A percentile compares a stretch with the other conserved stretches of the same genome.
These are phyloP conservation scores for Aradophagus sp. DNA, from an alignment of 1,140 invertebrate genomes.

Conservation along the genomic window DNA sequence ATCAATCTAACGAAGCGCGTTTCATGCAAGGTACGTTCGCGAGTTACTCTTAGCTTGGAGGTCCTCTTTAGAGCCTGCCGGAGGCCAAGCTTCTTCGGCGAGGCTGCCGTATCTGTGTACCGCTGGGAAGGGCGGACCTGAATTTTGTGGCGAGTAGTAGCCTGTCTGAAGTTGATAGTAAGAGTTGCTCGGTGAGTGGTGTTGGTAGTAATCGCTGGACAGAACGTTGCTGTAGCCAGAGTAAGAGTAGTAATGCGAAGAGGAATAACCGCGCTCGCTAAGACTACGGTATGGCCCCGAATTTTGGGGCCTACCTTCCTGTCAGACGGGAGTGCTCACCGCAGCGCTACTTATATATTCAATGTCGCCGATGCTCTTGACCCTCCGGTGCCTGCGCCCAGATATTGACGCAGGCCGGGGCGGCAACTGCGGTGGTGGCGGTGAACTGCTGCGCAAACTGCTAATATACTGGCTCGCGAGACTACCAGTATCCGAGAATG, in stretches of 20 bases:
- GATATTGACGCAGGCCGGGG: conserved; percentile 65
- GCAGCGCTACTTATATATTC: conserved; percentile 76
- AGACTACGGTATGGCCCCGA: conserved; percentile 72
- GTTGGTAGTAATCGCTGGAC: conserved; percentile 61
- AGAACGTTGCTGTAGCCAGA: conserved; percentile 70
- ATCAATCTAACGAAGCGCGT: conserved; percentile 6
- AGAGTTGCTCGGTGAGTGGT: conserved; percentile 59
- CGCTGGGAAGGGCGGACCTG: conserved; percentile 67
- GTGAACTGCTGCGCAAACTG: conserved; percentile 69
- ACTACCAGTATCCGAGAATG: conserved; percentile 77
- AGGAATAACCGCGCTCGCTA: conserved; percentile 71
- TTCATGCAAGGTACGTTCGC: conserved; percentile 66
- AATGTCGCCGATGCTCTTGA: conserved; percentile 84
- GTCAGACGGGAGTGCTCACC: conserved; percentile 72
- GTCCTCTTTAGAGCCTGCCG: conserved; percentile 59
- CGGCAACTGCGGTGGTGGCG: conserved; percentile 69
- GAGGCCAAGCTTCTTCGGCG: conserved; percentile 69
- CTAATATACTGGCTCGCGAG: conserved; percentile 75
- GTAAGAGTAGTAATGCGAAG: conserved; percentile 69
- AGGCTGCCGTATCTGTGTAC: conserved; percentile 72
- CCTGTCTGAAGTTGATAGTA: conserved; percentile 68
- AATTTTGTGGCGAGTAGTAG: conserved; percentile 72
- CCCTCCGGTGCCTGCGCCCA: conserved; percentile 77
- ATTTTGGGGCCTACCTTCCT: conserved; percentile 70
- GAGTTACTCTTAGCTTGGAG: conserved; percentile 54